Evolutionary conservation across 53 echinoderm and acorn worm genomes (phyloP), one percentile per base, ranked within the genome.

Genomic region (Actinopyga echinites): DNA sequence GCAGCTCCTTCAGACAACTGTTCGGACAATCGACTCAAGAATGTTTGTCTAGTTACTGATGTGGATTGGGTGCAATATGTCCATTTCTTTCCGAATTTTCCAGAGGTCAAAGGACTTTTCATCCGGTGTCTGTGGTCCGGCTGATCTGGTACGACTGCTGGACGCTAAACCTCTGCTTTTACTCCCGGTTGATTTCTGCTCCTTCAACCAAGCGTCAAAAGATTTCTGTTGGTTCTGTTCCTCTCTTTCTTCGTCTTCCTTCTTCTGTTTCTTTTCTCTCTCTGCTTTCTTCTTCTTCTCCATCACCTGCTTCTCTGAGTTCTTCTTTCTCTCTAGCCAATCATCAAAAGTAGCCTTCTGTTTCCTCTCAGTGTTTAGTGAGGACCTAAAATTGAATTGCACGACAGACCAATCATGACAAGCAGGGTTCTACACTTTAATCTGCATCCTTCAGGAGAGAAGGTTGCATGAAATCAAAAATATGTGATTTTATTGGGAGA

Each of bases 1-100:
- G n/a, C n/a, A n/a, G n/a, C n/a, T n/a, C n/a, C n/a, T n/a, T n/a
- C n/a, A n/a, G n/a, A n/a, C n/a, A n/a, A n/a, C n/a, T n/a, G n/a
- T n/a, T n/a, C n/a, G n/a, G n/a, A n/a, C n/a, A n/a, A n/a, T n/a
- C n/a, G n/a, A n/a, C n/a, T n/a, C n/a, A n/a, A n/a, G n/a, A n/a
- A n/a, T n/a, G n/a, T 54, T 12, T 19, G 13, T 4, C 78, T 79
- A 89, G 62, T 85, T 62, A 30, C 69, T 26, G 33, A 89, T 81
- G 30, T 93, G 86, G 26, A 99, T 80, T 21, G 94, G 93, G 55
- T 99, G 92, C 12, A 99, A 89, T 21, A 99, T 94, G 78, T 94
- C 92, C 99, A 99, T 99, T 74, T 99, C 99, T 83, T 99, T 94
- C 43, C 94, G 88, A 21, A 99, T 86, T 68, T 92, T 94, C 92